Evolutionary conservation across 2,888 invertebrate species (phyloP).

Genomic region (Patella depressa): DNA sequence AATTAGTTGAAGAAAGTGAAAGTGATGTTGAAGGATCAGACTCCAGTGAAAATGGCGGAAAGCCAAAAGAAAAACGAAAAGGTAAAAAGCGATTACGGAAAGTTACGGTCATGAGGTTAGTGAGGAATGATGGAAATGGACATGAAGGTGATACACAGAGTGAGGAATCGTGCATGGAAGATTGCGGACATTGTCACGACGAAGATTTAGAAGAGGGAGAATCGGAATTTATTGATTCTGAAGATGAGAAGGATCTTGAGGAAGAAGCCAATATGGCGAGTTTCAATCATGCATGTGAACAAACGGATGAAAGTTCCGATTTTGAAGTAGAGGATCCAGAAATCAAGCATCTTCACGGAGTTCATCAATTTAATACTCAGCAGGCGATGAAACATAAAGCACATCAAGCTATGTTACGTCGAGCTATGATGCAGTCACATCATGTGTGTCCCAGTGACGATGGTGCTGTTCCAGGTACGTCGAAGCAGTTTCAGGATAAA

Average conservation of each 20-base stretch:
- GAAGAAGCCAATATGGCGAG: slow-evolving; percentile 37
- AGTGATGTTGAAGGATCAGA: slow-evolving; percentile 55
- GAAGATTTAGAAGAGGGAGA: slow-evolving; percentile 47
- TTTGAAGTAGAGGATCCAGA: slow-evolving; percentile 50
- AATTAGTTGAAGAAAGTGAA: slow-evolving; percentile 51
- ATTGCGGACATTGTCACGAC: slow-evolving; percentile 28
- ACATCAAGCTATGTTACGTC: slow-evolving; percentile 28
- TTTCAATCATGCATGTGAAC: slow-evolving; percentile 32
- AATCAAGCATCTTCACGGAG: slow-evolving; percentile 29
- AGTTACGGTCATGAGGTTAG: slow-evolving; percentile 16
- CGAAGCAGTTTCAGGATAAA: slow-evolving; percentile 31
- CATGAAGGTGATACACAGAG: slow-evolving; percentile 14
- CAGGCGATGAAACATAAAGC: slow-evolving; percentile 37
- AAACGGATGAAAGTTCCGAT: slow-evolving; percentile 60
- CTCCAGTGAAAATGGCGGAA: slow-evolving; percentile 42
- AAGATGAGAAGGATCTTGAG: slow-evolving; percentile 54
- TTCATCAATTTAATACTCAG: slow-evolving; percentile 37
- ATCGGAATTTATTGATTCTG: slow-evolving; percentile 57
- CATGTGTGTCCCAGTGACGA: slow-evolving; percentile 43
- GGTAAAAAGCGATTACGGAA: slow-evolving; percentile 29
- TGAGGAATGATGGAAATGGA: background rate
- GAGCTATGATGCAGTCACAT: slow-evolving; percentile 32
- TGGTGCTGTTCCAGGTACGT: slow-evolving; percentile 35
- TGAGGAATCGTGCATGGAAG: slow-evolving; percentile 33
- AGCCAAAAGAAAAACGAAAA: slow-evolving; percentile 19